These are phyloP conservation scores for Rhadinocentrus ornatus DNA, from an alignment of 2,797 vertebrate genomes.

Conservation along the genomic window DNA sequence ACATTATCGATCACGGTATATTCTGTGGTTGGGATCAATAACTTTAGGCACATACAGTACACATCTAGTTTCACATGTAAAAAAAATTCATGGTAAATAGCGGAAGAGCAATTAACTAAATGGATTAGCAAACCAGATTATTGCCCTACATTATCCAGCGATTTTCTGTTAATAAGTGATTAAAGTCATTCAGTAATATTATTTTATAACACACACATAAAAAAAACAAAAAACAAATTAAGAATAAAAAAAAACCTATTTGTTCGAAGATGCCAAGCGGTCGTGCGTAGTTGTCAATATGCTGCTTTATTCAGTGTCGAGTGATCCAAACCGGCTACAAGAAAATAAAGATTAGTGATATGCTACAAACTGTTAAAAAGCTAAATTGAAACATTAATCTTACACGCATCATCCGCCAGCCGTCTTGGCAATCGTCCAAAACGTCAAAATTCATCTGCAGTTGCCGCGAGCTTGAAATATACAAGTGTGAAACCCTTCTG, in stretches of 20 bases:
- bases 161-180: neutral
- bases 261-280: too few relatives aligned
- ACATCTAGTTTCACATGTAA: too few relatives aligned
- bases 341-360: neutral
- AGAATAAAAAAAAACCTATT: too few relatives aligned
- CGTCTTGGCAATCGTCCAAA: neutral
- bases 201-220: too few relatives aligned
- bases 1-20: neutral
- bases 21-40: neutral
- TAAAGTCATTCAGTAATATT: neutral
- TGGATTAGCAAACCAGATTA: too few relatives aligned
- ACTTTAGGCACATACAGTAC: too few relatives aligned
- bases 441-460: neutral
- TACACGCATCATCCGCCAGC: constrained; percentile 16
- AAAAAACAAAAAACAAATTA: too few relatives aligned
- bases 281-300: neutral
- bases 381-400: neutral
- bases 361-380: neutral
- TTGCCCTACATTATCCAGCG: neutral
- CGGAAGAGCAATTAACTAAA: neutral
- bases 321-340: neutral
- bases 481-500: neutral
- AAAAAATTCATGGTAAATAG: neutral
- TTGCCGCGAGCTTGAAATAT: neutral
- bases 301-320: neutral